Base-by-base conservation (phyloP, 2,113 vertebrate genomes). In the Vulpes ferrilata region DNA sequence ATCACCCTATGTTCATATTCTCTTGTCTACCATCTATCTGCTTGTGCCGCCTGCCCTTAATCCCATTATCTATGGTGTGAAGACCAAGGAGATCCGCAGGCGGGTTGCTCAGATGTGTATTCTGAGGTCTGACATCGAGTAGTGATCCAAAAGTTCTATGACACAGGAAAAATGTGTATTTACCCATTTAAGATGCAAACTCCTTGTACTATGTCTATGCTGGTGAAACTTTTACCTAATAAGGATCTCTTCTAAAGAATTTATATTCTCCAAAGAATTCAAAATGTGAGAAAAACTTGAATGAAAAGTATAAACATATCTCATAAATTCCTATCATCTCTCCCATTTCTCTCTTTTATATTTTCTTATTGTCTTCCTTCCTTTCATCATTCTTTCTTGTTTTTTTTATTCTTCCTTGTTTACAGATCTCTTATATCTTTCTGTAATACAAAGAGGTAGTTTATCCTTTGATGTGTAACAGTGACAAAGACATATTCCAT, bases 21-120 rank as follows among this genome's bases (percentile, higher is more conserved):
- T 98, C n/a, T 48, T 97, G 76, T 98, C 97, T 82, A 96, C 96
- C n/a, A n/a, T 96, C n/a, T 98, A 98, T 57, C 57, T 98, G 13
- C 97, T 98, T 90, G 71, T 98, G 4, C 98, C 98, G 0, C 97
- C 98, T 60, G 95, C 97, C 30, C 86, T 98, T 19, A 98, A 98
- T 9, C 98, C 98, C 60, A 97, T 98, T 86, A 71, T 98, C 3
- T 98, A 98, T 90, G 96, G 96, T 23, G n/a, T 97, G 67, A 98
- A 98, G 90, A 96, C 95, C 23, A 98, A 53, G 15, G 96, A 95
- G 43, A 96, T 98, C 12, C 86, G 91, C 0, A 38, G 48, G 0
- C 11, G 7, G 1, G 51, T 97, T 87, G 27, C 43, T 82, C 69
- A 87, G 4, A 71, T 95, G 79, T 97, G 84, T 65, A 64, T 81